Conservation (phyloP, 2,113 vertebrate species). For the Terrapene triunguis region DNA sequence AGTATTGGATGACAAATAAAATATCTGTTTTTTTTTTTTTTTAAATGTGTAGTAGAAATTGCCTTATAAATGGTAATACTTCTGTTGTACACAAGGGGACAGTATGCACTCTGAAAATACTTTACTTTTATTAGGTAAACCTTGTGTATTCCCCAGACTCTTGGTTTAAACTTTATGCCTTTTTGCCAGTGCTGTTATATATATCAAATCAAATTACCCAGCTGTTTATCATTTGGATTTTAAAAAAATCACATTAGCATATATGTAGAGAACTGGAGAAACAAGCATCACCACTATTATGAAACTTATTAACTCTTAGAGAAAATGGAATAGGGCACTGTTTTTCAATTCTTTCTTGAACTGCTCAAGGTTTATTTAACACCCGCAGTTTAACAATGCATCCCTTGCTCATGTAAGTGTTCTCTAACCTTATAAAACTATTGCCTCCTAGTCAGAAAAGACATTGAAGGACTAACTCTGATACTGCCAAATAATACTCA, state of each 20-base stretch:
- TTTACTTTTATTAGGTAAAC: not conserved
- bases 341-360: not conserved
- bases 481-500: not conserved
- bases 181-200: not conserved
- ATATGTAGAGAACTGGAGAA: not conserved
- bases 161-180: not conserved
- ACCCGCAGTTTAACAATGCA: not conserved
- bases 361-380: not conserved
- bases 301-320: not conserved
- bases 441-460: not conserved
- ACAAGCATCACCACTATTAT: not conserved
- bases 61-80: not conserved
- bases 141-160: not conserved
- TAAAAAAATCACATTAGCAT: not conserved
- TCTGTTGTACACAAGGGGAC: constrained; percentile 68
- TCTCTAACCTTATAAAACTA: not conserved
- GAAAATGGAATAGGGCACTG: not conserved
- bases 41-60: not conserved
- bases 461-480: too few species aligned
- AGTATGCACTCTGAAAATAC: constrained; percentile 49
- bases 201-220: not conserved
- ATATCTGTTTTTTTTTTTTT: not conserved
- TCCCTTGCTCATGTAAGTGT: not conserved
- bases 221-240: not conserved
- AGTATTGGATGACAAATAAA: not conserved